These are phyloP conservation scores for Myotis lucifugus DNA, from an alignment of 2,113 vertebrate species.

Conservation along the genomic window DNA sequence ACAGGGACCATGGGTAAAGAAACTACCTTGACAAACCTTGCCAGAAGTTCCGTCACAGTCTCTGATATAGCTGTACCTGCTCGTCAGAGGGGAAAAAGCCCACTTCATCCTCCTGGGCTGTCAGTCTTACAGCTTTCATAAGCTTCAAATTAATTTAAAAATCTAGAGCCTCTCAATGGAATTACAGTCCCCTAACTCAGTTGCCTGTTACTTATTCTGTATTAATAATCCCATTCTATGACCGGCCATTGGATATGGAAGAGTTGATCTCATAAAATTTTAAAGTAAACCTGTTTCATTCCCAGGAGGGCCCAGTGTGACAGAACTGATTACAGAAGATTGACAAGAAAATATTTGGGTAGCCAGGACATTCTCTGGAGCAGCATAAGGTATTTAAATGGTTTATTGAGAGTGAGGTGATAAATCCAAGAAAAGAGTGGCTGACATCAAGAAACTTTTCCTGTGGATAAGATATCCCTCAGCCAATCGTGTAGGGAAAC, in stretches of 20 bases:
- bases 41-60: background rate
- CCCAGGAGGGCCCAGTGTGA: conserved; percentile 81
- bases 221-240: conserved; percentile 84
- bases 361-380: conserved; percentile 74
- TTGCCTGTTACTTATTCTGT: conserved; percentile 84
- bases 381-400: conserved; percentile 80
- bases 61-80: background rate
- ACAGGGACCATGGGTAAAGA: background rate
- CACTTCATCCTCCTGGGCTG: conserved; percentile 55
- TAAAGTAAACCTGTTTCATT: conserved; percentile 83
- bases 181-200: conserved; percentile 76
- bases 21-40: background rate
- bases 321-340: conserved; percentile 84
- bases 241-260: conserved; percentile 76
- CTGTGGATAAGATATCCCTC: conserved; percentile 18
- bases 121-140: conserved; percentile 79
- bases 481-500: conserved; percentile 52
- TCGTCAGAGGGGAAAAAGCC: background rate
- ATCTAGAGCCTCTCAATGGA: conserved; percentile 72
- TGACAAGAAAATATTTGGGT: conserved; percentile 82
- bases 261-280: conserved; percentile 83
- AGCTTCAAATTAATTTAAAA: conserved; percentile 74
- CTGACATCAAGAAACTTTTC: conserved; percentile 45
- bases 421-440: conserved; percentile 63
- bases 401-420: conserved; percentile 77